Evolutionary conservation across 30 jellyfish, hydroid and myxozoan genomes (phyloP).

Genomic region (Turritopsis rubra): DNA sequence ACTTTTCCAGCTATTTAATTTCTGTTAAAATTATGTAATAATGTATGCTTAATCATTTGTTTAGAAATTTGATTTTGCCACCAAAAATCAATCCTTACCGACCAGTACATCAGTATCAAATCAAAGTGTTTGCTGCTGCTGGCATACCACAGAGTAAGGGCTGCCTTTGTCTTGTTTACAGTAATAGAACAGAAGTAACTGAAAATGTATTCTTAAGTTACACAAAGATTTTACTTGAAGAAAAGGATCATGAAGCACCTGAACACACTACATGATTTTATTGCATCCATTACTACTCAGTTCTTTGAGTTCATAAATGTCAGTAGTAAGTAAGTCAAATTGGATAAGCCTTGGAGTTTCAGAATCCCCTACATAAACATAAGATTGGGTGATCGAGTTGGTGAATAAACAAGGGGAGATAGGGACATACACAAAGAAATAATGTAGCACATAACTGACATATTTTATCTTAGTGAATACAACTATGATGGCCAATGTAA

Average conservation of each 20-base stretch:
- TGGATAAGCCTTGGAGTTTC: no score
- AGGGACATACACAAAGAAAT: no score
- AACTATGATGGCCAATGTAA: constrained; percentile 90
- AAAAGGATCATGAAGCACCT: no score
- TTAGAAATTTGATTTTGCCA: constrained; percentile 83
- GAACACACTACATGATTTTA: no score
- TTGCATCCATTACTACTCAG: no score
- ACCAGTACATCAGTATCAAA: constrained; percentile 83
- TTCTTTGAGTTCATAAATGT: no score
- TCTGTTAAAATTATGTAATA: not conserved
- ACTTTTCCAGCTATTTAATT: not conserved
- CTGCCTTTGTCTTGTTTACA: not conserved
- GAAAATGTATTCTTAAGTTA: not conserved
- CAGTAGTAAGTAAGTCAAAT: no score
- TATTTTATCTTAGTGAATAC: constrained; percentile 72
- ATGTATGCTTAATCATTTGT: not conserved
- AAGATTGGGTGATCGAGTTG: no score
- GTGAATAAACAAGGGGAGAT: no score
- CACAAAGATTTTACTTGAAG: no score
- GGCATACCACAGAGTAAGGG: constrained; percentile 92
- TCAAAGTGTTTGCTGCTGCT: constrained; percentile 78
- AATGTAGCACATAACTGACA: no score
- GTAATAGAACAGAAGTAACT: not conserved
- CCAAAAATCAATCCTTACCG: constrained; percentile 69
- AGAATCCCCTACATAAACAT: no score